These are phyloP conservation scores for Melanerpes formicivorus DNA, from an alignment of 2,113 vertebrate genomes.

Conservation along the genomic window DNA sequence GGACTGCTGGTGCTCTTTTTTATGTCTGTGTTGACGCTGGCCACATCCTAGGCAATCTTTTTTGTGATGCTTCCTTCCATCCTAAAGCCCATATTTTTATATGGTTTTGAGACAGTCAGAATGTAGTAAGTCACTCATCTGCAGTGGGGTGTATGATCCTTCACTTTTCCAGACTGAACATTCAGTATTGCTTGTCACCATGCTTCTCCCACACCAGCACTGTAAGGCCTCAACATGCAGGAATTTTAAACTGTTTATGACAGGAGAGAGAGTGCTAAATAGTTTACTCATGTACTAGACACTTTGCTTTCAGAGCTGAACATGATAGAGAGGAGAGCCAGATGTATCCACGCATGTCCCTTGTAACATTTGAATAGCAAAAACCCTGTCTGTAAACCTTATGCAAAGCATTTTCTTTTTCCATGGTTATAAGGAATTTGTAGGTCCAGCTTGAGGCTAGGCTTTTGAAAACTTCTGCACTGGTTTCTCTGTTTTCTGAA, in stretches of 20 bases:
- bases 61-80: background rate
- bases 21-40: constrained; percentile 30
- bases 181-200: constrained; percentile 12
- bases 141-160: background rate
- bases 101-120: background rate
- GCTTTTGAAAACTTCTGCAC: background rate
- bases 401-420: background rate
- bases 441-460: background rate
- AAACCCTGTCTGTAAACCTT: background rate
- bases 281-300: constrained; percentile 30
- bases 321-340: background rate
- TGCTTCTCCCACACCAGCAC: constrained; percentile 37
- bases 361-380: background rate
- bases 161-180: background rate
- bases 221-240: constrained; percentile 35
- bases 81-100: background rate
- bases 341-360: background rate
- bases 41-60: constrained; percentile 7
- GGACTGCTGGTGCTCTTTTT: constrained; percentile 37
- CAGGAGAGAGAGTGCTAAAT: constrained; percentile 38
- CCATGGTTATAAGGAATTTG: background rate
- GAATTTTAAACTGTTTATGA: constrained; percentile 56
- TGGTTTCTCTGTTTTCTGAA: background rate
- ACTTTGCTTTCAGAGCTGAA: constrained; percentile 5
- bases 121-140: background rate